These are phyloP conservation scores for Thera britannica DNA, from an alignment of 2,888 invertebrate genomes.

Conservation along the genomic window DNA sequence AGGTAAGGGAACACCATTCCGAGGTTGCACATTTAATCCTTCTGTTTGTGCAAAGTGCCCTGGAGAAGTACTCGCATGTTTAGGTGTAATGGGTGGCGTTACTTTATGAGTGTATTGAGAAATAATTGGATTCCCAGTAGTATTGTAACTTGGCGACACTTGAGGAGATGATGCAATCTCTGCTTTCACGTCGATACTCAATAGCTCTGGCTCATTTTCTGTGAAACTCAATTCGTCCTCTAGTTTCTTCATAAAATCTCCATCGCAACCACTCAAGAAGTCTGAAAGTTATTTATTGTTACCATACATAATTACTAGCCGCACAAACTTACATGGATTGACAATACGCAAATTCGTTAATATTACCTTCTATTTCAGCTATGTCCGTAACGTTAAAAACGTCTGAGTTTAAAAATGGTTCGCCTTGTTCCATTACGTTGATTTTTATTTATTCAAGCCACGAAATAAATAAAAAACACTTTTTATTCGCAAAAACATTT, in stretches of 20 bases:
- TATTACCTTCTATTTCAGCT: conserved; percentile 88
- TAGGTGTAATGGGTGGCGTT: conserved; percentile 18
- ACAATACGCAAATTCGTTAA: background rate
- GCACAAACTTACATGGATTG: background rate
- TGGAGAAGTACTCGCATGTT: conserved; percentile 63
- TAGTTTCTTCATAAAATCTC: conserved; percentile 85
- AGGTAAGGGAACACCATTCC: conserved; percentile 55
- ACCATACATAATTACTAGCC: background rate
- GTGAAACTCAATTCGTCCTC: conserved; percentile 73
- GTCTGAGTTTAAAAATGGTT: conserved; percentile 76
- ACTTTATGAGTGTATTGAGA: conserved; percentile 66
- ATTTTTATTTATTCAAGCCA: conserved; percentile 28
- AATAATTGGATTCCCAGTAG: conserved; percentile 70
- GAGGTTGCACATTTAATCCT: conserved; percentile 59
- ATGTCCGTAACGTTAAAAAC: conserved; percentile 88
- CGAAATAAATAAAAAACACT: conserved; percentile 36
- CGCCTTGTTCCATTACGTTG: conserved; percentile 68
- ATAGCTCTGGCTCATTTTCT: conserved; percentile 63
- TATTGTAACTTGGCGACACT: conserved; percentile 63
- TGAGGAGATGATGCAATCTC: conserved; percentile 63
- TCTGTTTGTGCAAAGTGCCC: conserved; percentile 65
- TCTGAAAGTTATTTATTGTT: conserved; percentile 67
- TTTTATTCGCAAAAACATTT: conserved; percentile 38
- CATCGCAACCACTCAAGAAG: conserved; percentile 87
- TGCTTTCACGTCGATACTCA: conserved; percentile 65